Evolutionary conservation across 1,140 invertebrate genomes (phyloP).

Genomic region (Drosophila watanabei): DNA sequence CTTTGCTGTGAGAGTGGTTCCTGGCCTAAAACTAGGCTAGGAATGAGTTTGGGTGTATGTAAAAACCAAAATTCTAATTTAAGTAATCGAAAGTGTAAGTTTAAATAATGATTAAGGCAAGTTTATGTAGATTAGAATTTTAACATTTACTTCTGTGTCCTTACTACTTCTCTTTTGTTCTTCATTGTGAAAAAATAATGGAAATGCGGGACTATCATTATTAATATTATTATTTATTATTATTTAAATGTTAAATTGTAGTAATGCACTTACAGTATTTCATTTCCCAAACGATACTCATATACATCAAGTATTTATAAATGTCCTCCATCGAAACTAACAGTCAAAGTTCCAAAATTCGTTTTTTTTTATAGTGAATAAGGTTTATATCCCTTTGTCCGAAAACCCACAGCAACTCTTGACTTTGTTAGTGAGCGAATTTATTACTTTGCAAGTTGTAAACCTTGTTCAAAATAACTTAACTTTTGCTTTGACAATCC

Average conservation of each 20-base stretch:
- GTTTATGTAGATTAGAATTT: not conserved
- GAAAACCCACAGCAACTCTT: not conserved
- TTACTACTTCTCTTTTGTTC: accelerated
- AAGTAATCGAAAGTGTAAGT: not conserved
- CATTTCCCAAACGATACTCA: too few relatives aligned
- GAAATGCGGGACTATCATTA: too few relatives aligned
- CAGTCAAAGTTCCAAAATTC: too few relatives aligned
- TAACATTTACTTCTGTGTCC: not conserved
- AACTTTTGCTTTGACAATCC: not conserved
- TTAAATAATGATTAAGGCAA: not conserved
- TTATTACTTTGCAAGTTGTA: not conserved
- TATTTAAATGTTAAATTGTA: too few relatives aligned
- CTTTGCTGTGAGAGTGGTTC: constrained; percentile 17
- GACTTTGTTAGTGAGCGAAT: not conserved
- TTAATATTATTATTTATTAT: too few relatives aligned
- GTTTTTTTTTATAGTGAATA: too few relatives aligned
- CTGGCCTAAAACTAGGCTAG: constrained; percentile 3
- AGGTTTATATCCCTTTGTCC: too few relatives aligned
- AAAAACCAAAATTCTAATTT: not conserved
- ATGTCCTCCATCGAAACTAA: too few relatives aligned
- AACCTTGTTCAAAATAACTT: too few relatives aligned
- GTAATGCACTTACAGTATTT: too few relatives aligned
- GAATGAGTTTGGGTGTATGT: not conserved
- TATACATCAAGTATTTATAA: too few relatives aligned
- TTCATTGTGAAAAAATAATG: not conserved